phyloP scores from a whole-genome alignment of 2,888 invertebrate species.

The Clivina fossor region DNA sequence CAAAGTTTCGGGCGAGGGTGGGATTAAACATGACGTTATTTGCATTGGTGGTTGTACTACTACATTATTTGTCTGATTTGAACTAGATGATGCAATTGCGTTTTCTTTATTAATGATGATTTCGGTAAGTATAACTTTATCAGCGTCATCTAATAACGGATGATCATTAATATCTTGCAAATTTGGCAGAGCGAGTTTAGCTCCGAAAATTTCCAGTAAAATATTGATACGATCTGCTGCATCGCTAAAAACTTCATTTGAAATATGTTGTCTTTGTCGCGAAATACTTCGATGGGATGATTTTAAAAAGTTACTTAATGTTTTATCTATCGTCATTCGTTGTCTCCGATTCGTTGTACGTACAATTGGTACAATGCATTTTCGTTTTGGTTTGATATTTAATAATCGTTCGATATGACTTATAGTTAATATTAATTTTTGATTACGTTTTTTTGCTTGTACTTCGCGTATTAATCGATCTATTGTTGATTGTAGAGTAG shows the following conservation, averaged over 20 bases:
- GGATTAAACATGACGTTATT: neutral
- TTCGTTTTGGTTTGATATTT: neutral
- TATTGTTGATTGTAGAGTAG: too few relatives aligned
- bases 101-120: conserved; percentile 4
- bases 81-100: conserved; percentile 1
- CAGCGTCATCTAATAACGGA: conserved; percentile 40
- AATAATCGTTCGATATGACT: neutral
- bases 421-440: too few relatives aligned
- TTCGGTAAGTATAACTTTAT: conserved; percentile 37
- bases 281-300: conserved; percentile 33
- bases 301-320: conserved; percentile 42
- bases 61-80: neutral
- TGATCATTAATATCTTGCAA: conserved; percentile 35
- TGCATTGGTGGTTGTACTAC: neutral
- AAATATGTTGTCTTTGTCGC: neutral
- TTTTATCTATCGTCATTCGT: conserved; percentile 36
- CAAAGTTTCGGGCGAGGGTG: conserved; percentile 7
- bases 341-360: too few relatives aligned
- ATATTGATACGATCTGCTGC: conserved; percentile 36
- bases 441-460: too few relatives aligned
- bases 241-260: conserved; percentile 27
- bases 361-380: too few relatives aligned
- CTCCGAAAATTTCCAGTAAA: conserved; percentile 39
- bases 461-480: too few relatives aligned
- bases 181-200: conserved; percentile 40